Base-by-base conservation (phyloP, 2,888 invertebrate species). In the Pseudanteris insignis region DNA sequence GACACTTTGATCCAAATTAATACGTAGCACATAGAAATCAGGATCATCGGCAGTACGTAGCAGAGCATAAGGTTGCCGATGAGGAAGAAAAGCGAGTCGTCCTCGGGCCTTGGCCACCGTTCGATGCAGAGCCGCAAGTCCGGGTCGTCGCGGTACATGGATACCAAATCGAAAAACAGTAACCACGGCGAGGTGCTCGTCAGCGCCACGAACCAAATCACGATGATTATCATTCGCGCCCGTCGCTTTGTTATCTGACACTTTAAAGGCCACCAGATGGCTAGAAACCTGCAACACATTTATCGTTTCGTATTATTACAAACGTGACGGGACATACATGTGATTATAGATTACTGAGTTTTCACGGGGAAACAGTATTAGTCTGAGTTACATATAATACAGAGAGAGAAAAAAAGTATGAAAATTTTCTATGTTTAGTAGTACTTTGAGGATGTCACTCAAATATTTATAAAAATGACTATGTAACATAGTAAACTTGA, bases 181-280 rank as follows among this genome's bases (percentile, higher is more conserved):
- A 92, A 89, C 94, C 94, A 95, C 0, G 96, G 96, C 1, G 91
- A 88, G 53, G 94, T 94, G 55, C 91, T 89, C 28, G 89, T 85
- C 64, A 92, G 82, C 1, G 95, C 92, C 68, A 92, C 88, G 74
- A 91, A 84, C 96, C 96, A 96, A 74, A 95, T 95, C 74, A 92
- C 84, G 58, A 92, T 83, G 71, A 96, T 94, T 86, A 94, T 91
- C 78, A 92, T 83, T 44, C 93, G 86, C 6, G 95, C 94, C 10
- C 93, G 88, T 47, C 90, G 86, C 74, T 92, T 92, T 34, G 94
- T 93, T 81, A 96, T 92, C 81, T 94, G 94, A 75, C 90, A 89
- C 75, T 92, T 92, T 71, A 96, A 81, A 1, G 94, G 94, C 89
- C 93, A 94, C 91, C 96, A 95, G 72, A 96, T 96, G 33, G 96